phyloP scores from a whole-genome alignment of 2,113 vertebrate genomes.

The Hyperoodon ampullatus region DNA sequence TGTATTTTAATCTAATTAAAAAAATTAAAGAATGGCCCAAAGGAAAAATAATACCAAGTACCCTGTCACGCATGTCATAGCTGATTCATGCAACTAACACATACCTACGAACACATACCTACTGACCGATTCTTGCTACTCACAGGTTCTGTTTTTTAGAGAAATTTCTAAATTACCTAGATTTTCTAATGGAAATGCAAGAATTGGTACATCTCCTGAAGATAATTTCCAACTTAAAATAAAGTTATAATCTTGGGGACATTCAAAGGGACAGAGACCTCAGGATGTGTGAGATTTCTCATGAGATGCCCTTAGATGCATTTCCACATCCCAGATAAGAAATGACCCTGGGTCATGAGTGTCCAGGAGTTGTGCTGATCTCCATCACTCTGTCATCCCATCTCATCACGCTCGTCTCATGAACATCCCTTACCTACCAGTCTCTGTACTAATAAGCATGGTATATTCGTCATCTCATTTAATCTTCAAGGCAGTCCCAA shows the following conservation, averaged over 20 bases:
- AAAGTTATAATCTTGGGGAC: neutral
- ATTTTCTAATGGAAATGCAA: neutral
- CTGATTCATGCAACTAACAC: neutral
- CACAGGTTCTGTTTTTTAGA: neutral
- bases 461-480: neutral
- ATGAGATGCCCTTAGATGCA: neutral
- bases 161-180: neutral
- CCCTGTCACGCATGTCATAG: neutral
- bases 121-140: neutral
- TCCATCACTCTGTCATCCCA: neutral
- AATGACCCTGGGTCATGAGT: neutral
- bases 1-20: conserved; percentile 31
- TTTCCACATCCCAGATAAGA: neutral
- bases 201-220: neutral
- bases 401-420: neutral
- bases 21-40: neutral
- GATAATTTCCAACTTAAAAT: conserved; percentile 18
- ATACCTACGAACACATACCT: neutral
- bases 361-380: neutral
- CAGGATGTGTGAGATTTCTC: neutral
- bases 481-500: neutral
- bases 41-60: neutral
- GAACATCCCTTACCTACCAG: neutral
- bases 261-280: neutral
- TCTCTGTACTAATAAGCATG: neutral